Evolutionary conservation across 1,140 invertebrate genomes (phyloP), one percentile per base, ranked within the genome.

Genomic region (Diachasma alloeum): DNA sequence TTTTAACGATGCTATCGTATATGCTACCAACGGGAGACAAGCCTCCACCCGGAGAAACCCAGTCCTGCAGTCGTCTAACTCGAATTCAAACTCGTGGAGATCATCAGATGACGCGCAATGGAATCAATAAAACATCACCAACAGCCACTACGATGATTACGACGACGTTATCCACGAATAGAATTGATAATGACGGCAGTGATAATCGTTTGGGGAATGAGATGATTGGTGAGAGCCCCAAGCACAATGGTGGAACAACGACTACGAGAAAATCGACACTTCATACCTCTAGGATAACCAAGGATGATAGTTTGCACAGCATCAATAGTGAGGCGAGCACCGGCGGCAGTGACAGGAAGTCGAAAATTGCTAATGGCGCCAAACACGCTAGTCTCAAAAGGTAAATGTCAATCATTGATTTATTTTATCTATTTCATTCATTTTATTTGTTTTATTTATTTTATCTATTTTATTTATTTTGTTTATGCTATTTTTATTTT

Each of bases 311-410:
- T 79, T 84, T 90, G 15, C 87, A 90, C 73, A 90, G 88, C 77
- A 89, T 90, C 74, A 87, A 89, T 74, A 89, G 88, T 76, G 88
- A 89, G 46, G 87, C 87, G 63, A 88, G 88, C 69, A 88, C 86
- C 24, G 86, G 82, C 59, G 88, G 87, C 26, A 89, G 88, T 80
- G 88, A 89, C 24, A 85, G 86, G 74, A 88, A 87, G 82, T 85
- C 83, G 71, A 87, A 86, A 80, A 84, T 89, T 24, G 81, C 87
- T 77, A 90, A 90, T 77, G 89, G 88, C 10, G 87, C 90, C 44
- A 91, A 91, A 81, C 88, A 91, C 74, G 87, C 90, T 36, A 90
- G 87, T 80, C 88, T 92, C 75, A 92, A 92, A 80, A 90, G 91
- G 91, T 91, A 80, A 82, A 80, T 53, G 24, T 15, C 15, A 59